Base-by-base conservation (phyloP, 2,113 vertebrate species). In the Gavia stellata region DNA sequence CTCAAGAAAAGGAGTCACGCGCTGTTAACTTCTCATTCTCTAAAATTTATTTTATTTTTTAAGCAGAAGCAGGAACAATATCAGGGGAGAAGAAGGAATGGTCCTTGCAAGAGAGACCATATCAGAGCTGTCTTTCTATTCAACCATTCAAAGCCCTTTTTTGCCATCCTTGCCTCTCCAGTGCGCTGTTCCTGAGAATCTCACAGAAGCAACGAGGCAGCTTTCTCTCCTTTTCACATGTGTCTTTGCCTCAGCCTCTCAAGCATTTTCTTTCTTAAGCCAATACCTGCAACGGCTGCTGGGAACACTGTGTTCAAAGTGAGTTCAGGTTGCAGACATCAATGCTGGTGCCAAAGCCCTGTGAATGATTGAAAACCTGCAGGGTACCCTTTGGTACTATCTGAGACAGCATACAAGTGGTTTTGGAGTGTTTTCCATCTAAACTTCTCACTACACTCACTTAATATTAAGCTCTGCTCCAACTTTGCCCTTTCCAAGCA, bases 401-500 rank as follows among this genome's bases (percentile, higher is more conserved):
- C 73, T 79, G 86, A 74, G 65, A 36, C 63, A 90, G 68, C 72
- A 38, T 25, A 75, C 61, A 75, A 80, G 70, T 34, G 38, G 29
- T 36, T 70, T 88, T 81, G 68, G 75, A 80, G 66, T 81, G 81
- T 73, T 94, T 96, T 96, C 56, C 33, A 49, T 80, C 45, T 85
- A 83, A 92, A 86, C 38, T 81, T 86, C 71, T 93, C n/a, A n/a
- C 62, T 81, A 85, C n/a, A n/a, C 62, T 81, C 82, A 75, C 88
- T 61, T 78, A 66, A 90, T 92, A 75, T 68, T 87, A 92, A 95
- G 31, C 40, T 75, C 73, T 53, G 56, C 83, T 97, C 73, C 31
- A 70, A 71, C 78, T 89, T 85, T 94, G 53, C 73, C 91, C 65
- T 95, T 95, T 89, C 81, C 70, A n/a, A 91, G 65, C 66, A 85